phyloP scores from a whole-genome alignment of 92 coral and sea anemone genomes.

The Meandrina meandrites region DNA sequence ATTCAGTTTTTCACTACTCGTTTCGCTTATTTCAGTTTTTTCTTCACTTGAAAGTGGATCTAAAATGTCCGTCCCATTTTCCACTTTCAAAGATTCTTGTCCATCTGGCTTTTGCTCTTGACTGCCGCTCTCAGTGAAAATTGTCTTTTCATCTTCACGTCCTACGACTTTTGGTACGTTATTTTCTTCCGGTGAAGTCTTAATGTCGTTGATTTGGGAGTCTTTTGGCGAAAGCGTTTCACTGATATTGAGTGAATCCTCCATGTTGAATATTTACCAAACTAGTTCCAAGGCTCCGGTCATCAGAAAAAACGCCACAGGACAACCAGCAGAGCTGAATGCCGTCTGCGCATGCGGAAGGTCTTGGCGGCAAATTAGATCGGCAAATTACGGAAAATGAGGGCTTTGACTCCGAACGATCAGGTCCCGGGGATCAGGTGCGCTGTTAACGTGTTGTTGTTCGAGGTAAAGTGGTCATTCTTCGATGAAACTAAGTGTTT shows the following conservation, averaged over 20 bases:
- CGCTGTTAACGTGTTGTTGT: too few relatives aligned
- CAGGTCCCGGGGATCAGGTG: too few relatives aligned
- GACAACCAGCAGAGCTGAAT: too few relatives aligned
- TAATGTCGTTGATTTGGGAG: slow-evolving; percentile 9
- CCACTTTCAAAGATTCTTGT: background rate
- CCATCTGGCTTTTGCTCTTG: background rate
- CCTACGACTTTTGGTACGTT: background rate
- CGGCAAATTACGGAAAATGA: too few relatives aligned
- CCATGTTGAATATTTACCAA: slow-evolving; percentile 12
- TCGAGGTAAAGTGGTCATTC: too few relatives aligned
- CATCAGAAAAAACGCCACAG: background rate
- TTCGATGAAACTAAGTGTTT: too few relatives aligned
- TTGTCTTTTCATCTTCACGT: background rate
- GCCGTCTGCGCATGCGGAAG: too few relatives aligned
- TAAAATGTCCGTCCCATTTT: background rate
- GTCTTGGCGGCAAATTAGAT: too few relatives aligned
- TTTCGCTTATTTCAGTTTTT: slow-evolving; percentile 2
- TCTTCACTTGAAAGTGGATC: slow-evolving; percentile 12
- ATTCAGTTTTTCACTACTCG: background rate
- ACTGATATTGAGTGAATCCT: background rate
- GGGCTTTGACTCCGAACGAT: too few relatives aligned
- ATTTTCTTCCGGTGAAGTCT: slow-evolving; percentile 11
- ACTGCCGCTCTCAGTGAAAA: background rate
- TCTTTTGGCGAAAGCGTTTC: background rate
- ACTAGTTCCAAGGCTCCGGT: slow-evolving; percentile 19